Conservation (phyloP, 2,888 invertebrate species). For the Tenthredo livida region DNA sequence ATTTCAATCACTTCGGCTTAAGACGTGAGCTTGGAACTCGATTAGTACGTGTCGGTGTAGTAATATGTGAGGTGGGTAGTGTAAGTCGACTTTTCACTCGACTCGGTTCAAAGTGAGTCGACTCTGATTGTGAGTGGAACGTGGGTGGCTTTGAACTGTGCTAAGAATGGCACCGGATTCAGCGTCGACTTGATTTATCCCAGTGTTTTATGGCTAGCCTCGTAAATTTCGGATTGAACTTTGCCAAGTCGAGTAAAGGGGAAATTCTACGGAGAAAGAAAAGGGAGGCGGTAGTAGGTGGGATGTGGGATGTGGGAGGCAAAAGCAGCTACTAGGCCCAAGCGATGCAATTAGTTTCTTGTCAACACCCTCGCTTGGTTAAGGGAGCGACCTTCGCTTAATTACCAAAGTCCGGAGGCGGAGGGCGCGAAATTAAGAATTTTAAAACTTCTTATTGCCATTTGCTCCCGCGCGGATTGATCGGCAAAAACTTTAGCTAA, state of each 20-base stretch:
- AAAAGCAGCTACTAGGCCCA: constrained; percentile 42
- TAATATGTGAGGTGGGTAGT: constrained; percentile 1
- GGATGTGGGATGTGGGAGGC: constrained; percentile 1
- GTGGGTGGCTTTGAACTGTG: constrained; percentile 27
- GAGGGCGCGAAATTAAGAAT: constrained; percentile 55
- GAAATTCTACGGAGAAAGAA: neutral
- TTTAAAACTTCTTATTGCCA: constrained; percentile 53
- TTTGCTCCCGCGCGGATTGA: constrained; percentile 37
- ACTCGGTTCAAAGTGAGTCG: constrained; percentile 18
- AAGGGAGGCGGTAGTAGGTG: neutral
- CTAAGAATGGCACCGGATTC: constrained; percentile 48
- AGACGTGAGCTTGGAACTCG: neutral
- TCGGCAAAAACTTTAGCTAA: constrained; percentile 31
- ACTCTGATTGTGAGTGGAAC: constrained; percentile 10
- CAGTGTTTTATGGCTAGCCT: constrained; percentile 51
- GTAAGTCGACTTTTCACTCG: constrained; percentile 34
- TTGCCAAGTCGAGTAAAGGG: constrained; percentile 41
- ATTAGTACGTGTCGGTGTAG: constrained; percentile 9
- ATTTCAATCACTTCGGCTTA: neutral
- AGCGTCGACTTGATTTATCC: constrained; percentile 53
- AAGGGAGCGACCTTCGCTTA: constrained; percentile 54
- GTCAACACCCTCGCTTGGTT: constrained; percentile 53
- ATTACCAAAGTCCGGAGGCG: constrained; percentile 55
- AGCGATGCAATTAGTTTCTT: constrained; percentile 57
- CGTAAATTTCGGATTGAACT: constrained; percentile 56